Evolutionary conservation across 2,113 vertebrate genomes (phyloP).

Genomic region (Lontra canadensis): DNA sequence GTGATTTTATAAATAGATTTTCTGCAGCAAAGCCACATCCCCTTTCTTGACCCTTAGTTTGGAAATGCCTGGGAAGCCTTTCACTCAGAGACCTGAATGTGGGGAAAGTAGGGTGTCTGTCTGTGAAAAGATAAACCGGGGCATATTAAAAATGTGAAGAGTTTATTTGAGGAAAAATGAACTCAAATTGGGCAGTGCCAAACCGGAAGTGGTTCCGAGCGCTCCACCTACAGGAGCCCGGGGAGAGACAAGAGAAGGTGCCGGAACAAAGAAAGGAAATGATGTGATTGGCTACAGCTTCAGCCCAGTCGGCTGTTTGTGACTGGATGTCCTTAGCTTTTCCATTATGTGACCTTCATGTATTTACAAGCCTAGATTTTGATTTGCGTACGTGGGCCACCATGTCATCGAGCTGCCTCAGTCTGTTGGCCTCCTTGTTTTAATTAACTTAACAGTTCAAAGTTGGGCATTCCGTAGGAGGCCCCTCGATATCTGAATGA

Average conservation of each 20-base stretch:
- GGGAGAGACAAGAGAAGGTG: not conserved
- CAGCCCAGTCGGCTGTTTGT: not conserved
- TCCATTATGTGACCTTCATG: not conserved
- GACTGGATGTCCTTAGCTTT: not conserved
- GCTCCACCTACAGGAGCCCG: not conserved
- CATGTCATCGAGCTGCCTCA: not conserved
- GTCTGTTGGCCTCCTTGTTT: not conserved
- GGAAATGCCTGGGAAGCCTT: slow-evolving; percentile 30
- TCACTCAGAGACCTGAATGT: not conserved
- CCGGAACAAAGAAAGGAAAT: not conserved
- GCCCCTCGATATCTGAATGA: not conserved
- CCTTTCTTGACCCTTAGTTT: not conserved
- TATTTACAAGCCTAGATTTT: not conserved
- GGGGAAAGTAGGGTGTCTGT: not conserved
- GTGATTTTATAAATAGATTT: slow-evolving; percentile 30
- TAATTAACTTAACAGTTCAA: not conserved
- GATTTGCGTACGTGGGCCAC: not conserved
- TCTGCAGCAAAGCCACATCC: not conserved
- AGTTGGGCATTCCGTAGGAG: not conserved
- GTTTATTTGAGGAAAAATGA: not conserved
- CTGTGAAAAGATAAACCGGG: not conserved
- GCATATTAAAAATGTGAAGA: not conserved
- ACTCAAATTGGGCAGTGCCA: not conserved
- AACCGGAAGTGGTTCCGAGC: not conserved
- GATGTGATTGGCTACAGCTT: not conserved